These are phyloP conservation scores for Griposia aprilina DNA, from an alignment of 2,888 invertebrate genomes.

Conservation along the genomic window DNA sequence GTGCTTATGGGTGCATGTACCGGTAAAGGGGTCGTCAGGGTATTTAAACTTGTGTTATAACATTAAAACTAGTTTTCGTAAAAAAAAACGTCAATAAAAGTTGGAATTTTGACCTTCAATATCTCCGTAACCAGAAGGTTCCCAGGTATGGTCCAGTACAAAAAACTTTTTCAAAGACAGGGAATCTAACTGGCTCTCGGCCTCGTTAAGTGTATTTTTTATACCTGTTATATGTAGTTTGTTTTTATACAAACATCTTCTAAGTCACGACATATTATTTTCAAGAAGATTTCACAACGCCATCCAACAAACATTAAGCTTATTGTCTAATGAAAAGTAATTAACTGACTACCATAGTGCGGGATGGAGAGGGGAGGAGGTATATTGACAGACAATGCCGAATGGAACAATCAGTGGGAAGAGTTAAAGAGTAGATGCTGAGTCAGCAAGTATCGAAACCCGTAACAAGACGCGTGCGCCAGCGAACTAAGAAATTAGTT, in stretches of 20 bases:
- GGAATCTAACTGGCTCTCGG: too few species aligned
- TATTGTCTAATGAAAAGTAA: constrained; percentile 90
- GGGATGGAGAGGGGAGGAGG: constrained; percentile 66
- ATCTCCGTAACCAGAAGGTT: too few species aligned
- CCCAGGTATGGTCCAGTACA: too few species aligned
- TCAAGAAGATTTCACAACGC: constrained; percentile 67
- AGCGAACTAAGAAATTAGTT: constrained; percentile 59
- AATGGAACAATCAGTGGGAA: constrained; percentile 88
- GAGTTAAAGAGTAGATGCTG: constrained; percentile 88
- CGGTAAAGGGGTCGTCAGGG: too few species aligned
- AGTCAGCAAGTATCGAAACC: constrained; percentile 85
- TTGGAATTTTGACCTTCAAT: too few species aligned
- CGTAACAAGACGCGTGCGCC: constrained; percentile 80
- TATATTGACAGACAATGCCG: constrained; percentile 88
- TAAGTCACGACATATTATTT: constrained; percentile 1
- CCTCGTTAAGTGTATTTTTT: too few species aligned
- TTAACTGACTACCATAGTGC: constrained; percentile 78
- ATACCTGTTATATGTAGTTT: too few species aligned
- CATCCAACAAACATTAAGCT: constrained; percentile 73
- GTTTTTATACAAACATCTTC: neutral
- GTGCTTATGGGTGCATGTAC: too few species aligned
- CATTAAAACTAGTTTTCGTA: too few species aligned
- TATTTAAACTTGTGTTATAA: too few species aligned
- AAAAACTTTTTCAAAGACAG: too few species aligned
- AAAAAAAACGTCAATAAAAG: too few species aligned